phyloP scores from a whole-genome alignment of 2,888 invertebrate genomes.

The Melanophora roralis region DNA sequence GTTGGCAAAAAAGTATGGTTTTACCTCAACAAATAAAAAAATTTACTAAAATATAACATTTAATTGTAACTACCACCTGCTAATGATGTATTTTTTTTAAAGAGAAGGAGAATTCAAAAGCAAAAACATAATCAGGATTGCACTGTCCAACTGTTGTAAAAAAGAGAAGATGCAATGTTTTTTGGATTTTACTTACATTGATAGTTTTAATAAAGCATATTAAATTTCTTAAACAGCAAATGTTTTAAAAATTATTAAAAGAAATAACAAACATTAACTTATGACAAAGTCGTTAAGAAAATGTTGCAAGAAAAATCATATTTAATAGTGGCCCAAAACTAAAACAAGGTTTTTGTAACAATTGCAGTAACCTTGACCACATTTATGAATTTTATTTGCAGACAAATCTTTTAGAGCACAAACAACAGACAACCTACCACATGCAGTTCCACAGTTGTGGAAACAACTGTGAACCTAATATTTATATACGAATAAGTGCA shows the following conservation, averaged over 20 bases:
- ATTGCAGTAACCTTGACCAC: conserved; percentile 40
- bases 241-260: conserved; percentile 21
- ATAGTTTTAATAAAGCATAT: conserved; percentile 4
- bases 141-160: too few relatives aligned
- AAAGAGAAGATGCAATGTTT: too few relatives aligned
- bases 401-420: background rate
- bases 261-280: background rate
- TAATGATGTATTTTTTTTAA: background rate
- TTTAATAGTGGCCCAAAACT: conserved; percentile 43
- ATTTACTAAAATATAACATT: conserved; percentile 25
- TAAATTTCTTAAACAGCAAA: background rate
- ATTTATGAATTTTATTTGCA: conserved; percentile 6
- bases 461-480: background rate
- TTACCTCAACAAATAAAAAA: conserved; percentile 25
- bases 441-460: conserved; percentile 22
- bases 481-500: background rate
- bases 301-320: conserved; percentile 15
- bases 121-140: too few relatives aligned
- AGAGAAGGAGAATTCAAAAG: too few relatives aligned
- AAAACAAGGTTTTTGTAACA: background rate
- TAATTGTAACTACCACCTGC: conserved; percentile 24
- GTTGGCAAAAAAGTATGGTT: conserved; percentile 37
- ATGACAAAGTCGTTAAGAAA: background rate
- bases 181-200: too few relatives aligned
- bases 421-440: conserved; percentile 11